phyloP scores from a whole-genome alignment of 1,140 invertebrate species.

The Leptinotarsa defecta region DNA sequence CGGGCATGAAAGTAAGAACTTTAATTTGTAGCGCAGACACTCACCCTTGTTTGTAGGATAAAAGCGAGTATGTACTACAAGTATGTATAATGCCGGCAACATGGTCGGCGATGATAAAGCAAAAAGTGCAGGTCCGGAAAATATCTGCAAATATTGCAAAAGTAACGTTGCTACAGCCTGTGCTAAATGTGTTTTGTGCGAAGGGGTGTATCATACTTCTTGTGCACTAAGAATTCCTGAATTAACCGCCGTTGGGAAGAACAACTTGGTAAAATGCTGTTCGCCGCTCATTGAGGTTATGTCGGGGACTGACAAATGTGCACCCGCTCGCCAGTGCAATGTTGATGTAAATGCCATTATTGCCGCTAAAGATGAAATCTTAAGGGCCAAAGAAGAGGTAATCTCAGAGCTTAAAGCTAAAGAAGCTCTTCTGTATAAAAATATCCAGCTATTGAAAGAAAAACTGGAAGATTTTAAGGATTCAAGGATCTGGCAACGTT shows the following conservation, averaged over 20 bases:
- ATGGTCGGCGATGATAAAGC: neutral
- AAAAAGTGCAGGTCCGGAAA: neutral
- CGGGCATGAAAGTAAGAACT: no score
- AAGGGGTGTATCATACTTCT: constrained; percentile 17
- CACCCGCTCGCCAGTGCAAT: neutral
- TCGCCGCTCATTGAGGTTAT: neutral
- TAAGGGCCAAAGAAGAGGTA: constrained; percentile 15
- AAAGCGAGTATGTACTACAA: no score
- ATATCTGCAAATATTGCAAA: constrained; percentile 26
- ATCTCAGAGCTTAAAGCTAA: constrained; percentile 21
- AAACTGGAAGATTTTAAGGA: constrained; percentile 22
- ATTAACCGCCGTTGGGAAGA: constrained; percentile 21
- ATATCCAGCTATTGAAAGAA: constrained; percentile 24
- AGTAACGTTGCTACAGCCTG: constrained; percentile 9
- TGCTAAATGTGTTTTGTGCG: constrained; percentile 25
- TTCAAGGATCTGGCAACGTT: constrained; percentile 7
- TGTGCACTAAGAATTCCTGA: constrained; percentile 19
- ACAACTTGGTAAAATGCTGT: constrained; percentile 27
- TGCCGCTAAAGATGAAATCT: neutral
- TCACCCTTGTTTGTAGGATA: no score
- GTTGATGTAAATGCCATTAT: neutral
- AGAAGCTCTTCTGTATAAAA: constrained; percentile 17
- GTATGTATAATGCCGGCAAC: no score
- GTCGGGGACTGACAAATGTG: neutral
- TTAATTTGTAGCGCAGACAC: no score